Evolutionary conservation across 1,140 invertebrate species (phyloP).

Genomic region (Thaumetopoea pityocampa): DNA sequence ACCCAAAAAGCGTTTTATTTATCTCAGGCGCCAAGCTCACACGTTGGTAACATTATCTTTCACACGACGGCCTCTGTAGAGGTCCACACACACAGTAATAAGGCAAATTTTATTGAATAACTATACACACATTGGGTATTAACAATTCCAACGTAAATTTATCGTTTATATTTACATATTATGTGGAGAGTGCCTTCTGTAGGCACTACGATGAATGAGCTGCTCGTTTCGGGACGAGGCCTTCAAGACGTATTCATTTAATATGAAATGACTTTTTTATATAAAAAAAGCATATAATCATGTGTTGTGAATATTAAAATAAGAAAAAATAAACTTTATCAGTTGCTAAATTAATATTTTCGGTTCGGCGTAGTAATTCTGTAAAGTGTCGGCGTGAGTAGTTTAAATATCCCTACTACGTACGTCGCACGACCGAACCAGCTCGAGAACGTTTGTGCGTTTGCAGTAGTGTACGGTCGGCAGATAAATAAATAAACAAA

Average conservation of each 20-base stretch:
- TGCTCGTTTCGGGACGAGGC: constrained; percentile 3
- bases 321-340: too few species aligned
- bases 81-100: constrained; percentile 35
- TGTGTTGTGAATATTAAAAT: neutral
- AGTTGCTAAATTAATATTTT: too few species aligned
- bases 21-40: constrained; percentile 12
- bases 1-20: constrained; percentile 9
- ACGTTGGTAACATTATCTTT: constrained; percentile 17
- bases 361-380: too few species aligned
- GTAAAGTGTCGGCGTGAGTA: too few species aligned
- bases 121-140: constrained; percentile 25
- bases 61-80: constrained; percentile 7
- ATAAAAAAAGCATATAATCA: too few species aligned
- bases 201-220: constrained; percentile 32
- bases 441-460: too few species aligned
- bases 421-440: too few species aligned
- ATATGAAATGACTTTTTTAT: too few species aligned
- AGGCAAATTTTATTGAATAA: constrained; percentile 46
- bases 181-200: constrained; percentile 41
- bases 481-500: too few species aligned
- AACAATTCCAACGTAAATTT: constrained; percentile 9
- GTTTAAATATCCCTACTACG: too few species aligned
- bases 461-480: too few species aligned
- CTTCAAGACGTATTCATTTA: neutral
- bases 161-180: constrained; percentile 37